Conservation (phyloP, 2,113 vertebrate genomes). For the Anseranas semipalmata region DNA sequence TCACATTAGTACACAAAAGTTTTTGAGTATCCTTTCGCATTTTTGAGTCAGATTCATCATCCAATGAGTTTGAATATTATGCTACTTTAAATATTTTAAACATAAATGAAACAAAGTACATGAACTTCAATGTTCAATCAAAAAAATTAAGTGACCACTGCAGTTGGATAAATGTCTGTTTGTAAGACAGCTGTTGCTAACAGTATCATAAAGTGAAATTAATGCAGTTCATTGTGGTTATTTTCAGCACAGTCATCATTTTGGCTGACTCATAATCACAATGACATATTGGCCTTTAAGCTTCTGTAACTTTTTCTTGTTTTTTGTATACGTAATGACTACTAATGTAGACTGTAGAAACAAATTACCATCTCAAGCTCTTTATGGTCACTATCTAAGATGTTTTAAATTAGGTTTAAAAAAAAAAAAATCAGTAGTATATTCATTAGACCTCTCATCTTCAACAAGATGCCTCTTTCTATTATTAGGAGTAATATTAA, state of each 20-base stretch:
- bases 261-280: background rate
- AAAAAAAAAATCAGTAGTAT: background rate
- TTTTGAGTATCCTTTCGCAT: background rate
- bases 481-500: background rate
- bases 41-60: background rate
- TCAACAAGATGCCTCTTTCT: background rate
- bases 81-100: background rate
- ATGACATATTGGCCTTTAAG: background rate
- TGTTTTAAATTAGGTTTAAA: background rate
- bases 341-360: background rate
- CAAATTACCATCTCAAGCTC: background rate
- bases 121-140: too few species aligned
- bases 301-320: background rate
- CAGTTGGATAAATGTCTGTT: background rate
- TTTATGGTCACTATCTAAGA: background rate
- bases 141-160: background rate
- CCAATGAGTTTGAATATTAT: background rate
- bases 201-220: background rate
- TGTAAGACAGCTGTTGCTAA: background rate
- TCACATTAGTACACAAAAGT: background rate
- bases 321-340: background rate
- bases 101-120: too few species aligned
- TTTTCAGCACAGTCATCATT: background rate
- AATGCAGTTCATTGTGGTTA: background rate
- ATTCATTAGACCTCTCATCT: background rate